These are phyloP conservation scores for Sclerodermus sp. DNA, from an alignment of 2,888 invertebrate genomes.

Conservation along the genomic window DNA sequence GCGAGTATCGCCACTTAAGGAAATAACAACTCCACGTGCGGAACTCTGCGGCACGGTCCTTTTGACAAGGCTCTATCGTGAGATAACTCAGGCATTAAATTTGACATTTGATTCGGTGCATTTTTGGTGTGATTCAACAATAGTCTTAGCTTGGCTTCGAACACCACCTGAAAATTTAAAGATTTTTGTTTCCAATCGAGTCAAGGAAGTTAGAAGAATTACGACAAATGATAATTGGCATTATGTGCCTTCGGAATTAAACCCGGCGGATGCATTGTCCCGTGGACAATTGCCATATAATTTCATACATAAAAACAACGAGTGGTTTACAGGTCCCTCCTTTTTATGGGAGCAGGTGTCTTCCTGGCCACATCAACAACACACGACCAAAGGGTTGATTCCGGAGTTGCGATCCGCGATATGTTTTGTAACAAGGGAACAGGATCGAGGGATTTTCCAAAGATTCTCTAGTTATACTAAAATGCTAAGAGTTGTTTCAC, in stretches of 20 bases:
- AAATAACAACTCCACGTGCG: slow-evolving; percentile 4
- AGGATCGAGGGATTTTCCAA: background rate
- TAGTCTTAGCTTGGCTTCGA: background rate
- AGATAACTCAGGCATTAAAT: background rate
- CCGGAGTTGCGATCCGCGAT: background rate
- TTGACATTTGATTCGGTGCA: background rate
- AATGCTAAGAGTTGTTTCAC: background rate
- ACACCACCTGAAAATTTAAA: background rate
- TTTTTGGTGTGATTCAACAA: slow-evolving; percentile 3
- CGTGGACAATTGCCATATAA: slow-evolving; percentile 5
- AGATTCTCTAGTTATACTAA: background rate
- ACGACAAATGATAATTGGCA: background rate
- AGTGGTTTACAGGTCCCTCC: slow-evolving; percentile 8
- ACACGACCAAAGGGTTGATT: background rate
- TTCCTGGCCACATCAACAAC: background rate
- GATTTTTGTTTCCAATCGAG: slow-evolving; percentile 3
- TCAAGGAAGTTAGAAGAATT: background rate
- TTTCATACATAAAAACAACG: background rate
- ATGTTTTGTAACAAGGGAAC: background rate
- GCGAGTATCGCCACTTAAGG: slow-evolving; percentile 4
- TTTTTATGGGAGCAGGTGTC: slow-evolving; percentile 9
- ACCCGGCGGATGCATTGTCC: slow-evolving; percentile 39
- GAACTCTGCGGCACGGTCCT: slow-evolving; percentile 10
- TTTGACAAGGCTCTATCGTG: background rate
- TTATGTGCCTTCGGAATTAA: slow-evolving; percentile 18